These are phyloP conservation scores for Watsonalla binaria DNA, from an alignment of 2,888 invertebrate species.

Conservation along the genomic window DNA sequence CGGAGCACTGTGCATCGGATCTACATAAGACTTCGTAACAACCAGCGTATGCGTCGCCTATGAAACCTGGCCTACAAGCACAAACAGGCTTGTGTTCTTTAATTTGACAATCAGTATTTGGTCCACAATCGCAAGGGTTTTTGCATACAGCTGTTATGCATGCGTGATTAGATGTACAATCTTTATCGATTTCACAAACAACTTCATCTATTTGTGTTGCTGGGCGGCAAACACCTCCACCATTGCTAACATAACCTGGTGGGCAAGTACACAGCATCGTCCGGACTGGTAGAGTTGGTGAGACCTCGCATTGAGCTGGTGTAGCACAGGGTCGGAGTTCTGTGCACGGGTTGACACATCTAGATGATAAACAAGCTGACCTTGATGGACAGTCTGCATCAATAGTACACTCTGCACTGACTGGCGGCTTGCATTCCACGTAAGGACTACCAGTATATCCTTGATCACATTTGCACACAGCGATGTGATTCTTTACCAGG, in stretches of 20 bases:
- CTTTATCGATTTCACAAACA: slow-evolving; percentile 86
- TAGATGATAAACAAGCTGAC: slow-evolving; percentile 88
- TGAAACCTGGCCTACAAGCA: slow-evolving; percentile 88
- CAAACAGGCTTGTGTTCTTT: slow-evolving; percentile 93
- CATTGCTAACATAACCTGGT: slow-evolving; percentile 91
- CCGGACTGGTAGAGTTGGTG: slow-evolving; percentile 88
- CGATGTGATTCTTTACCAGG: slow-evolving; percentile 87
- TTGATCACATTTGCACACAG: slow-evolving; percentile 90
- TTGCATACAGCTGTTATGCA: slow-evolving; percentile 89
- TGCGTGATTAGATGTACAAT: slow-evolving; percentile 87
- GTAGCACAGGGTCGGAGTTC: slow-evolving; percentile 87
- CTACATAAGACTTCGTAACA: slow-evolving; percentile 87
- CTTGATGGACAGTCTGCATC: slow-evolving; percentile 90
- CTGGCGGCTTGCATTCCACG: slow-evolving; percentile 86
- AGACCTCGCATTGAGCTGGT: slow-evolving; percentile 89
- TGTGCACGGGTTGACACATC: slow-evolving; percentile 90
- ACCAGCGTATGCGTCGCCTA: slow-evolving; percentile 90
- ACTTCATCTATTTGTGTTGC: slow-evolving; percentile 80
- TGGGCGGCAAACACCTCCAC: slow-evolving; percentile 89
- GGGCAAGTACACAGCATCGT: slow-evolving; percentile 95
- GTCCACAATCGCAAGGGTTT: slow-evolving; percentile 91
- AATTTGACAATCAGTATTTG: slow-evolving; percentile 90
- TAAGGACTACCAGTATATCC: slow-evolving; percentile 90
- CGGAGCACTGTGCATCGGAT: slow-evolving; percentile 87
- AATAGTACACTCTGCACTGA: slow-evolving; percentile 85